Evolutionary conservation across 2,888 invertebrate species (phyloP), one percentile per base, ranked within the genome.

Genomic region (Therioaphis trifolii): DNA sequence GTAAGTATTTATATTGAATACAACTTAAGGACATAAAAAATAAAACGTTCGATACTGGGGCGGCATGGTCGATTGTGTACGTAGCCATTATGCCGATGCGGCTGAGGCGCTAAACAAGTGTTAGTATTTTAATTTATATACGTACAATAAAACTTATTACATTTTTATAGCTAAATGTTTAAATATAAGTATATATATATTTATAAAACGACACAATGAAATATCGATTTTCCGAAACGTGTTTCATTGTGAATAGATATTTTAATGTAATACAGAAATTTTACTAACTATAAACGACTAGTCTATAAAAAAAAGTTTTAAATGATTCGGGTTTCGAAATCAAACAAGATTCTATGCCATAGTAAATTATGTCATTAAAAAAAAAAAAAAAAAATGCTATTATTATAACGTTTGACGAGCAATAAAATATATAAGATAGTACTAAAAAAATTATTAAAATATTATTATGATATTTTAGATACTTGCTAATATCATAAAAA

Each of bases 221-320:
- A 82, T 72, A 82, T 82, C 72, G 80, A 82, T 82, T 82, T 72
- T 24, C 49, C 35, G 18, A 80, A 80, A 80, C 80, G 72, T 49
- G 61, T 82, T 82, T 71, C 46, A 63, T 82, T 72, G 61, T 49
- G 71, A 72, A 49, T 29, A 61, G 43, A 61, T 69, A 21, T 80
- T 80, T 61, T 61, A 63, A 72, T 63, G 49, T 15, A 49, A 61
- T 49, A 72, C 15, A 24, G 52, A 61, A 29, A 63, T 72, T 71
- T 35, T 71, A 72, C 49, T 35, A 49, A 82, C 71, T 82, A 61
- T 72, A 61, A 72, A 72, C 80, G 72, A 61, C 79, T n/a, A 61
- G 79, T 58, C 80, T 82, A 82, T 82, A 72, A 82, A 80, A 69
- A 49, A 55, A 76, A 40, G 27, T 71, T 69, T 82, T 58, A 58